Conservation (phyloP, 2,113 vertebrate species). For the Bambusicola thoracicus region DNA sequence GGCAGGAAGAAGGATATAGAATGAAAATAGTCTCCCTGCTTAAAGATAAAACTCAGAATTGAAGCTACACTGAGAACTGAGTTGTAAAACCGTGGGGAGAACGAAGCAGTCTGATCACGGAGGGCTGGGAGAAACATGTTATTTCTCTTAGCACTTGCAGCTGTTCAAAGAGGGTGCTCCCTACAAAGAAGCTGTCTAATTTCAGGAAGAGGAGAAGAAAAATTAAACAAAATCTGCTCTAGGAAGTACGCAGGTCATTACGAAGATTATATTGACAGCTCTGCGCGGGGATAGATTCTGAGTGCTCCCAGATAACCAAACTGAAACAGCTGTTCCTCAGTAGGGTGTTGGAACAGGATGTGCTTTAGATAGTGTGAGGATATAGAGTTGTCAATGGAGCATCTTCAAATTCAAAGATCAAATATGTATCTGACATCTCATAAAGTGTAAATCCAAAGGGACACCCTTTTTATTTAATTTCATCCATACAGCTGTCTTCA, state of each 20-base stretch:
- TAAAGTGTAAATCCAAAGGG: neutral
- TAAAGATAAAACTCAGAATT: neutral
- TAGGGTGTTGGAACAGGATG: neutral
- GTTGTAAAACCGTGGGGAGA: neutral
- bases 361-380: neutral
- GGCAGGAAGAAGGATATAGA: constrained; percentile 16
- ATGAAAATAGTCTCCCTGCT: constrained; percentile 39
- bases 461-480: neutral
- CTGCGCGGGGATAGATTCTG: neutral
- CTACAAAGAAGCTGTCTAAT: neutral
- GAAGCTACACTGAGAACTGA: neutral
- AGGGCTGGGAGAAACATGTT: neutral
- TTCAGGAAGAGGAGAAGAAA: neutral
- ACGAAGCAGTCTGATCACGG: constrained; percentile 11
- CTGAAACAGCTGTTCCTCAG: constrained; percentile 4
- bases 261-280: neutral
- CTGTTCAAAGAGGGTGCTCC: neutral
- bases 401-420: constrained; percentile 1
- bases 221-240: neutral
- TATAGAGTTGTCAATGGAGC: neutral
- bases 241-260: neutral
- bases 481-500: neutral
- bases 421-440: neutral
- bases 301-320: neutral
- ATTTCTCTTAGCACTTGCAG: constrained; percentile 10